Base-by-base conservation (phyloP, 2,113 vertebrate species). In the Pithys albifrons region DNA sequence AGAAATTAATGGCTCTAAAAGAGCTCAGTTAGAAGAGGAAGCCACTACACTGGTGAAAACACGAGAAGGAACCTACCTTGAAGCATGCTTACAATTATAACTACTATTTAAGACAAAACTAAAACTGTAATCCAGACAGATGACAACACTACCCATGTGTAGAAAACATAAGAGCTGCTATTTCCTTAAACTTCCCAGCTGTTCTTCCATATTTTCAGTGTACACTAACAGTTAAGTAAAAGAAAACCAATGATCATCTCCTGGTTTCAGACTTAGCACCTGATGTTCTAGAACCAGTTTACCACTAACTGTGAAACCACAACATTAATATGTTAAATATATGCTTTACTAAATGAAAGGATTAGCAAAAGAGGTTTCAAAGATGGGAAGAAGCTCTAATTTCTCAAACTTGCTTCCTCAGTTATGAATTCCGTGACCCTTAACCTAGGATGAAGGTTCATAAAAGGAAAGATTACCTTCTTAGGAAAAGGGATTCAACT, bases 321-420 rank as follows among this genome's bases (percentile, higher is more conserved):
- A 55, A 51, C 28, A 76, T 70, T 58, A 89, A 35, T 86, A 81
- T 9, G 35, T 61, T 91, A 86, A 93, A 81, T 51, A 61, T 15
- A 84, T 7, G 6, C 41, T 90, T 66, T 65, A 91, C 22, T 67
- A 89, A 90, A 91, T 29, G 2, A 72, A 91, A 89, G 66, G 8
- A 91, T 82, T 82, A 87, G 74, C 43, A 88, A 83, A 75, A 46
- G 20, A 94, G 25, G 73, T 95, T 92, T 81, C 86, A 94, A 96
- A 88, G 46, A 90, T 3, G 33, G 91, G 72, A 88, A 58, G 43
- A 91, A 96, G 61, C 66, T 75, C 16, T 11, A 62, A 46, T 61
- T 74, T 91, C 72, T 93, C 49, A 61, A 45, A 79, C 14, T 1
- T 33, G 18, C 72, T 74, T 88, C 57, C 45, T 80, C 67, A 87